phyloP scores from a whole-genome alignment of 2,888 invertebrate species.

The Tipula helvola region DNA sequence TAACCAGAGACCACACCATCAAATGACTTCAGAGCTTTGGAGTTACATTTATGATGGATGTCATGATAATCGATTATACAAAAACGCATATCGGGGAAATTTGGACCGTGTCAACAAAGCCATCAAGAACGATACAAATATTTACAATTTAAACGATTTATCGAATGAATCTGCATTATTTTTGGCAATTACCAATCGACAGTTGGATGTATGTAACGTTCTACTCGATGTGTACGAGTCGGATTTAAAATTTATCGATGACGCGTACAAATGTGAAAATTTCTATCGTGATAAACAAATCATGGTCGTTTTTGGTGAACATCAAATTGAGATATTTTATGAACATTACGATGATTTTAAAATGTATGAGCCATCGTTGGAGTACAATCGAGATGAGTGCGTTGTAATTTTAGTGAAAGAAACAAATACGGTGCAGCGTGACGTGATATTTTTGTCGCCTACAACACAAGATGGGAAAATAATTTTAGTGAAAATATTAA shows the following conservation, averaged over 20 bases:
- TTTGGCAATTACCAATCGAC: not conserved
- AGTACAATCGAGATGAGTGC: not conserved
- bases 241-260: not conserved
- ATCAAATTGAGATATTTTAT: not conserved
- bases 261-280: not conserved
- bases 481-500: not conserved
- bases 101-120: not conserved
- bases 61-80: not conserved
- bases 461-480: not conserved
- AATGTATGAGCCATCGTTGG: not conserved
- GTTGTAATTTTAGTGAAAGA: not conserved
- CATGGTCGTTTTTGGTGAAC: not conserved
- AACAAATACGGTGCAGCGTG: not conserved
- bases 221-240: not conserved
- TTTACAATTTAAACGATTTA: not conserved
- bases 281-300: not conserved
- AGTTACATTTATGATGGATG: not conserved
- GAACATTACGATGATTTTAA: not conserved
- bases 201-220: not conserved
- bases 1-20: not conserved
- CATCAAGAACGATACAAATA: not conserved
- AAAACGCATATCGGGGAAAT: not conserved
- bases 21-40: slow-evolving; percentile 4
- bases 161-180: not conserved
- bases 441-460: not conserved